These are phyloP conservation scores for Urocolius indicus DNA, from an alignment of 2,113 vertebrate genomes.

Conservation along the genomic window DNA sequence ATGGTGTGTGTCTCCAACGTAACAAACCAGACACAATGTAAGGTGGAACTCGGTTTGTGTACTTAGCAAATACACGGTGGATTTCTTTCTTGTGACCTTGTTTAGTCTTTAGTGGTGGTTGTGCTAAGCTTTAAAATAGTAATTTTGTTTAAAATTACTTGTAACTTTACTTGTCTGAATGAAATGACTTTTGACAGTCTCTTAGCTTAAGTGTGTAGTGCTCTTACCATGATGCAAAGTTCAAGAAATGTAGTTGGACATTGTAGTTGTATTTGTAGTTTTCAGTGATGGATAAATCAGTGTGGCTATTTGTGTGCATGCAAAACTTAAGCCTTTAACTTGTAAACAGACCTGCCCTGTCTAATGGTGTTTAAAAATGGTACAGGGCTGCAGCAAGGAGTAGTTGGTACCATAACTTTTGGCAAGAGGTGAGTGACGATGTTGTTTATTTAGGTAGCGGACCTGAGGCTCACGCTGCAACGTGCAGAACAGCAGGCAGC, in stretches of 20 bases:
- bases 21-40: neutral
- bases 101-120: neutral
- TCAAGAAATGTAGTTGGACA: neutral
- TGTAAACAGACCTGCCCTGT: neutral
- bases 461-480: constrained; percentile 91
- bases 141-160: neutral
- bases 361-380: neutral
- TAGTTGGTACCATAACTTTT: neutral
- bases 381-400: neutral
- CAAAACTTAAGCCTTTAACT: neutral
- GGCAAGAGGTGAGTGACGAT: neutral
- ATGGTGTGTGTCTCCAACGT: neutral
- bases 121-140: neutral
- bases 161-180: neutral
- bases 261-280: too few species aligned
- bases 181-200: neutral
- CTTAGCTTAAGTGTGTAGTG: neutral
- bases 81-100: neutral
- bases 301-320: neutral
- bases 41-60: neutral
- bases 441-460: constrained; percentile 83
- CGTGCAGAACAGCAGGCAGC: constrained; percentile 93
- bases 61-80: neutral
- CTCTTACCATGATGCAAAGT: neutral
- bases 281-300: neutral